Evolutionary conservation across 2,888 invertebrate genomes (phyloP).

Genomic region (Syrista parreyssii): DNA sequence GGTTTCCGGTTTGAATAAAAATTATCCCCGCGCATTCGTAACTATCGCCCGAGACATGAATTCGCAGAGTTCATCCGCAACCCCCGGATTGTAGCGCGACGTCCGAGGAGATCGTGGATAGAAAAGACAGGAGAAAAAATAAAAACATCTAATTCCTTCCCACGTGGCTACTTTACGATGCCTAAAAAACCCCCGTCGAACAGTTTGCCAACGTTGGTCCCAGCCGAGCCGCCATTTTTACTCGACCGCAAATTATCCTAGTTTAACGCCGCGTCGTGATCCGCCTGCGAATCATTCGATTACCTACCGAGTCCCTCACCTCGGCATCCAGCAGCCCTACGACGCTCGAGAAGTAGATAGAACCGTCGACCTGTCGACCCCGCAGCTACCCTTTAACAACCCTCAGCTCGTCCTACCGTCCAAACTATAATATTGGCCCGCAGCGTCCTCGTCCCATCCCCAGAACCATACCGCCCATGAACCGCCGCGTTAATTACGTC

Average conservation of each 20-base stretch:
- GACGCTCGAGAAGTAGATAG: neutral
- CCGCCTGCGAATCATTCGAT: slow-evolving; percentile 38
- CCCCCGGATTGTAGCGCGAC: too few relatives aligned
- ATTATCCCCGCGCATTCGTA: neutral
- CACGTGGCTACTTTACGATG: neutral
- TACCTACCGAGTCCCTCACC: slow-evolving; percentile 17
- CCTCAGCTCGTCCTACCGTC: neutral
- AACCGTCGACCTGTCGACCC: neutral
- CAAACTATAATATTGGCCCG: neutral
- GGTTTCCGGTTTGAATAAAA: neutral
- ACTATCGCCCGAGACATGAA: neutral
- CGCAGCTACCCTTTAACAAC: neutral
- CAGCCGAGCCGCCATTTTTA: neutral
- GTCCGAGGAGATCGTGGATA: too few relatives aligned
- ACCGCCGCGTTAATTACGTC: slow-evolving; percentile 12
- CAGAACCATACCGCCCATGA: neutral
- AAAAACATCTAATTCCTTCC: neutral
- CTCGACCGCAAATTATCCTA: slow-evolving; percentile 31
- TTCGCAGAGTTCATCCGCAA: too few relatives aligned
- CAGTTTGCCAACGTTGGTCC: slow-evolving; percentile 14
- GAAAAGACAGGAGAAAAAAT: too few relatives aligned
- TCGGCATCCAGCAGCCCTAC: neutral
- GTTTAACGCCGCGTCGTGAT: slow-evolving; percentile 37
- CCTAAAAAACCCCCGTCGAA: neutral
- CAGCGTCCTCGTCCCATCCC: neutral